Percentiles rank a stretch among this genome's conserved stretches.
Evolutionary conservation across 2,888 invertebrate species (phyloP).

Genomic region (Xanthorhoe designata): DNA sequence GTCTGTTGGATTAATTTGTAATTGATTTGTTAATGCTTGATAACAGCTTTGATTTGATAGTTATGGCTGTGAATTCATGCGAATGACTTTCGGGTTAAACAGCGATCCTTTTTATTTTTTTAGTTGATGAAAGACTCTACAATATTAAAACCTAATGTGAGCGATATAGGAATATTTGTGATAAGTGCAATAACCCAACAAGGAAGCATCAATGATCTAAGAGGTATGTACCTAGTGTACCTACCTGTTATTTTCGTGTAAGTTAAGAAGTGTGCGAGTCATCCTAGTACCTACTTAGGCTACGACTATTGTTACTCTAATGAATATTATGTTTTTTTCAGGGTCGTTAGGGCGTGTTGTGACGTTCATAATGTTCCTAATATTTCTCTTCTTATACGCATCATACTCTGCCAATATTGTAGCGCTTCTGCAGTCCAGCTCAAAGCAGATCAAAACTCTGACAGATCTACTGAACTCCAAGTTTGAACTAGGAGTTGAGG

Average conservation of each 20-base stretch:
- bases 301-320: not conserved
- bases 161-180: constrained; percentile 83
- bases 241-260: not conserved
- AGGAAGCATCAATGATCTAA: constrained; percentile 72
- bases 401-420: constrained; percentile 91
- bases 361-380: constrained; percentile 85
- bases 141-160: constrained; percentile 61
- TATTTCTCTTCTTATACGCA: constrained; percentile 88
- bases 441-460: constrained; percentile 87
- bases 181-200: constrained; percentile 87
- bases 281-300: too few relatives aligned
- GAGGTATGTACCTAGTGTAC: constrained; percentile 59
- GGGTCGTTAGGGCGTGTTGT: constrained; percentile 84
- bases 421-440: constrained; percentile 89
- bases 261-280: too few relatives aligned
- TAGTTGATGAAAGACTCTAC: constrained; percentile 49
- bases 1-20: too few relatives aligned
- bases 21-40: too few relatives aligned
- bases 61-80: not conserved
- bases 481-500: constrained; percentile 87
- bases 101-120: constrained; percentile 8
- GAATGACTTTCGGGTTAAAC: constrained; percentile 9
- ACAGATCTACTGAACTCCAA: constrained; percentile 88
- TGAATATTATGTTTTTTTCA: constrained; percentile 36
- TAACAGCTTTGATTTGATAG: not conserved